A percentile compares a stretch with the other conserved stretches of the same genome.
These are phyloP conservation scores for Drosophila setifemur DNA, from an alignment of 1,140 invertebrate species.

Conservation along the genomic window DNA sequence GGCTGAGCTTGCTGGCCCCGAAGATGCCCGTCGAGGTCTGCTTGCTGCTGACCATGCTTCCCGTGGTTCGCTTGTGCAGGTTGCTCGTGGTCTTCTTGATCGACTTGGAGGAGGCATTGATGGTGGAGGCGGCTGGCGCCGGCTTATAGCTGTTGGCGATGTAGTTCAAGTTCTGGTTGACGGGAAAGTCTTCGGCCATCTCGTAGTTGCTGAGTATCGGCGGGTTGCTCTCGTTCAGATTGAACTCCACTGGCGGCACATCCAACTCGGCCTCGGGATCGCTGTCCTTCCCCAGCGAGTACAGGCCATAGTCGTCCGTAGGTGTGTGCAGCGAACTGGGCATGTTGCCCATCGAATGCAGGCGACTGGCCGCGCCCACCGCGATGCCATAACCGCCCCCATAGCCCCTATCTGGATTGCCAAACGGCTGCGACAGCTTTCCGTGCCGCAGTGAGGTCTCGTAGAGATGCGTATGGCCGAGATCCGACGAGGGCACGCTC, in stretches of 20 bases:
- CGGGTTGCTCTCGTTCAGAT: constrained; percentile 75
- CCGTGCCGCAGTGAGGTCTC: constrained; percentile 29
- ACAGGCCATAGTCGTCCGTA: constrained; percentile 59
- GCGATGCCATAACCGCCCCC: constrained; percentile 42
- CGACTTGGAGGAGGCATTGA: constrained; percentile 65
- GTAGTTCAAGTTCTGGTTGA: constrained; percentile 70
- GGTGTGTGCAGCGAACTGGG: constrained; percentile 63
- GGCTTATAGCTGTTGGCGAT: constrained; percentile 45
- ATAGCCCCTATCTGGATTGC: constrained; percentile 27
- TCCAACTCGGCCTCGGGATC: constrained; percentile 13
- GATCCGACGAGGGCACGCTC: background rate
- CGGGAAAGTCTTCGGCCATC: constrained; percentile 81
- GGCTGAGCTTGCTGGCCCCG: constrained; percentile 62
- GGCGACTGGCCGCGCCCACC: constrained; percentile 30
- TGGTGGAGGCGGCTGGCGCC: constrained; percentile 48
- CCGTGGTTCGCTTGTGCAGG: constrained; percentile 59
- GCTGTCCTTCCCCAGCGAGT: constrained; percentile 44
- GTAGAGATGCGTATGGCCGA: constrained; percentile 11
- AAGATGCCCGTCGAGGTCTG: constrained; percentile 55
- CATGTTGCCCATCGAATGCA: constrained; percentile 34
- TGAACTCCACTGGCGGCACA: constrained; percentile 58
- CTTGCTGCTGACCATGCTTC: constrained; percentile 48
- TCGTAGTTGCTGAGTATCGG: constrained; percentile 78
- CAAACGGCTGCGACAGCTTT: constrained; percentile 38
- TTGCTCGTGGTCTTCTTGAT: constrained; percentile 58